Conservation (phyloP, 2,888 invertebrate genomes). For the Brenthis daphne region DNA sequence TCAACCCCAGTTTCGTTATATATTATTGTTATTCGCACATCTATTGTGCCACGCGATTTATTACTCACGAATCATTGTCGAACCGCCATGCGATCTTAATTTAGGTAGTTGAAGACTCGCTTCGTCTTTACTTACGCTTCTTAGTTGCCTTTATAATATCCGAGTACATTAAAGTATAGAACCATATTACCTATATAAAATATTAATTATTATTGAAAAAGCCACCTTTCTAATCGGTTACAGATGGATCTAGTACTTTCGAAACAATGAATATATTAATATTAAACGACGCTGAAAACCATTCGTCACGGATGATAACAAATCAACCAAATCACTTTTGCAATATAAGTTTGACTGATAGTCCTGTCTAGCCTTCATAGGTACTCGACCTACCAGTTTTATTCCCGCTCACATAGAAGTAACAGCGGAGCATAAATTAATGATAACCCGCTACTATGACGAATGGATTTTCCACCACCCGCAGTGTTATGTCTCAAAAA, state of each 20-base stretch:
- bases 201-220: slow-evolving; percentile 13
- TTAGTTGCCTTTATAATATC: not conserved
- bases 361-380: slow-evolving; percentile 39
- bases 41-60: slow-evolving; percentile 40
- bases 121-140: slow-evolving; percentile 15
- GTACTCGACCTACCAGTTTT: slow-evolving; percentile 40
- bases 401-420: slow-evolving; percentile 45
- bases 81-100: slow-evolving; percentile 40
- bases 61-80: slow-evolving; percentile 40
- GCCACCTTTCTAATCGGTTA: slow-evolving; percentile 27
- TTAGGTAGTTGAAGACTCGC: slow-evolving; percentile 27
- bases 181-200: slow-evolving; percentile 2
- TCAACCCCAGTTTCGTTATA: slow-evolving; percentile 35
- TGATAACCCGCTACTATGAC: slow-evolving; percentile 46
- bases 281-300: slow-evolving; percentile 38
- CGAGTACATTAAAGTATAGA: not conserved
- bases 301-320: slow-evolving; percentile 40
- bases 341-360: slow-evolving; percentile 40
- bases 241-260: slow-evolving; percentile 26
- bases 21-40: slow-evolving; percentile 43
- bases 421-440: slow-evolving; percentile 43
- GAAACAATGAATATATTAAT: slow-evolving; percentile 44
- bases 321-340: slow-evolving; percentile 41
- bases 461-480: slow-evolving; percentile 44
- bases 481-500: slow-evolving; percentile 37